Evolutionary conservation across 2,888 invertebrate genomes (phyloP).

Genomic region (Cenopis cana): DNA sequence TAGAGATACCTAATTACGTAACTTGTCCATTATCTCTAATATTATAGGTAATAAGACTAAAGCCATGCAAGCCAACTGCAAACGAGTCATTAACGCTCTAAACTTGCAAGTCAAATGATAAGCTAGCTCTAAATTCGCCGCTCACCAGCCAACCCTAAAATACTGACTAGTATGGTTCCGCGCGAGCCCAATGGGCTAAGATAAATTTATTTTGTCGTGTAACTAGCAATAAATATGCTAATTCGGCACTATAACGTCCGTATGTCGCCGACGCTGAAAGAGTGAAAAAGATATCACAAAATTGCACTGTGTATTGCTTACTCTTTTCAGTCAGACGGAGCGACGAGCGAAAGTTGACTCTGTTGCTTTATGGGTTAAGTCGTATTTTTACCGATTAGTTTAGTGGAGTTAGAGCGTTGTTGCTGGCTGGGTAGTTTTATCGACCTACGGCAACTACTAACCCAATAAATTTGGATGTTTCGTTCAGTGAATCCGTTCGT

Average conservation of each 20-base stretch:
- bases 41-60: not conserved
- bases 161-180: conserved; percentile 60
- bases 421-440: conserved; percentile 75
- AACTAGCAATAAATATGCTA: conserved; percentile 84
- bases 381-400: conserved; percentile 70
- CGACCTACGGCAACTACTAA: conserved; percentile 85
- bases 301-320: conserved; percentile 84
- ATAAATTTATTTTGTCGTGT: conserved; percentile 81
- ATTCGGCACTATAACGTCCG: conserved; percentile 83
- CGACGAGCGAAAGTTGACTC: conserved; percentile 72
- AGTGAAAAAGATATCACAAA: conserved; percentile 84
- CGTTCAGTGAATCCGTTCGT: conserved; percentile 82
- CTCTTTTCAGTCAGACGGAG: conserved; percentile 80
- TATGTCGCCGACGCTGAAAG: conserved; percentile 82
- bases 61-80: conserved; percentile 16
- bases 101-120: conserved; percentile 23
- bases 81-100: conserved; percentile 15
- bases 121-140: not conserved
- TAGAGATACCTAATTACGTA: not conserved
- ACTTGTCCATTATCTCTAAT: not conserved
- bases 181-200: conserved; percentile 72
- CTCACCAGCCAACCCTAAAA: conserved; percentile 35
- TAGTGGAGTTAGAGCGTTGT: conserved; percentile 75
- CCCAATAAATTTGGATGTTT: conserved; percentile 85
- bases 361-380: conserved; percentile 72